phyloP scores from a whole-genome alignment of 2,113 vertebrate genomes.

The Equus quagga region DNA sequence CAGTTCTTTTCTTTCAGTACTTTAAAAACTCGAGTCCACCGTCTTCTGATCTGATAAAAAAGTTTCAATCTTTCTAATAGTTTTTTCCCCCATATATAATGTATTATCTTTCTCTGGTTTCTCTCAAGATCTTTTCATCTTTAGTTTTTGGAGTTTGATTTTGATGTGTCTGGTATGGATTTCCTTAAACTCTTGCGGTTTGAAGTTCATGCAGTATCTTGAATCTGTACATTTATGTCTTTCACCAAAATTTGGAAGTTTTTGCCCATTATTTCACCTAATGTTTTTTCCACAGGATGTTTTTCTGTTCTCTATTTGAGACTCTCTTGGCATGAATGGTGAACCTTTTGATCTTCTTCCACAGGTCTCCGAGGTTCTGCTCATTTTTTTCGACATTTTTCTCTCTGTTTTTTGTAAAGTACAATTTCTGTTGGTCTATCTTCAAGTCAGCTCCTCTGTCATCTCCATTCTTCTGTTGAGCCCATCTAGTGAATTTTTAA shows the following conservation, averaged over 20 bases:
- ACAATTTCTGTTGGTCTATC: neutral
- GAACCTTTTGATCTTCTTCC: neutral
- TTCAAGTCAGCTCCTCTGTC: neutral
- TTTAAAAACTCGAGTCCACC: neutral
- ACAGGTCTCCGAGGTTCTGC: neutral
- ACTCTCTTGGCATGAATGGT: neutral
- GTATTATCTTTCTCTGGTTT: neutral
- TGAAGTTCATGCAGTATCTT: neutral
- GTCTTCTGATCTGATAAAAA: neutral
- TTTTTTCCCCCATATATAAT: neutral
- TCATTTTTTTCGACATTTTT: neutral
- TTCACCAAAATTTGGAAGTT: neutral
- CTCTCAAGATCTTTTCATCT: neutral
- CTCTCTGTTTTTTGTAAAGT: neutral
- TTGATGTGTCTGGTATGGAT: neutral
- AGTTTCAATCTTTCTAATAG: neutral
- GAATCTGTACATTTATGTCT: neutral
- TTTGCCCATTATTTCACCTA: neutral
- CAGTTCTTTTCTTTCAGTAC: neutral
- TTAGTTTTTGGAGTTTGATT: neutral
- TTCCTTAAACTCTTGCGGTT: neutral
- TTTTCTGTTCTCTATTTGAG: neutral
- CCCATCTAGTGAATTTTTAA: neutral
- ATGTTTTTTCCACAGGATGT: neutral
- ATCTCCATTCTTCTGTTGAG: neutral